Evolutionary conservation across 2,888 invertebrate species (phyloP), one percentile per base, ranked within the genome.

Genomic region (Adela reaumurella): DNA sequence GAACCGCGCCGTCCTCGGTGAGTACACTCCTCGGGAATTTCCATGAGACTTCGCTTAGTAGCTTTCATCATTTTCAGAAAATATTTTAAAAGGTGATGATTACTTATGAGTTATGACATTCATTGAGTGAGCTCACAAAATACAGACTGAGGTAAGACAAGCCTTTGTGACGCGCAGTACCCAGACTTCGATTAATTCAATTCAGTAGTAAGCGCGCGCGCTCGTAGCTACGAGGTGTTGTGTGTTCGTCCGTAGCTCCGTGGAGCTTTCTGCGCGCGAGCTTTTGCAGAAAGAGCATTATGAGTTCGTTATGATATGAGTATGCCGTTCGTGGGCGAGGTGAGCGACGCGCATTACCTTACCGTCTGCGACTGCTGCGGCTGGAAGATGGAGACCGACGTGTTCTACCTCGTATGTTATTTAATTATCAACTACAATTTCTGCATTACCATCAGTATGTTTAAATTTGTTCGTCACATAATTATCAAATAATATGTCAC

Each of bases 281-380:
- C 35, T 35, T 14, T 8, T 3, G 11, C 11, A 35, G 35, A 8
- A 24, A 24, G 24, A 14, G 35, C 35, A 14, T 3, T 14, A 24
- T 24, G 24, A 24, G n/a, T n/a, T n/a, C n/a, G n/a, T n/a, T n/a
- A n/a, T n/a, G n/a, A n/a, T n/a, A n/a, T n/a, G n/a, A n/a, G n/a
- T n/a, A 24, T 24, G 24, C 5, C 35, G 14, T 35, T 35, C 70
- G 76, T 76, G 77, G 74, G 73, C 76, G 73, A 74, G 72, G 77
- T 74, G 65, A 71, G 71, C 66, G 77, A 79, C 67, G 71, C 74
- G 65, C 69, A 72, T 64, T 74, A 73, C 64, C 67, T 74, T 56
- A 69, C 70, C 55, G 78, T 78, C 66, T 80, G 79, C 70, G 78
- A 80, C 64, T 80, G 80, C 64, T 80, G 80, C 68, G 79, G 79